Base-by-base conservation (phyloP, 2,113 vertebrate species). In the Platichthys flesus region DNA sequence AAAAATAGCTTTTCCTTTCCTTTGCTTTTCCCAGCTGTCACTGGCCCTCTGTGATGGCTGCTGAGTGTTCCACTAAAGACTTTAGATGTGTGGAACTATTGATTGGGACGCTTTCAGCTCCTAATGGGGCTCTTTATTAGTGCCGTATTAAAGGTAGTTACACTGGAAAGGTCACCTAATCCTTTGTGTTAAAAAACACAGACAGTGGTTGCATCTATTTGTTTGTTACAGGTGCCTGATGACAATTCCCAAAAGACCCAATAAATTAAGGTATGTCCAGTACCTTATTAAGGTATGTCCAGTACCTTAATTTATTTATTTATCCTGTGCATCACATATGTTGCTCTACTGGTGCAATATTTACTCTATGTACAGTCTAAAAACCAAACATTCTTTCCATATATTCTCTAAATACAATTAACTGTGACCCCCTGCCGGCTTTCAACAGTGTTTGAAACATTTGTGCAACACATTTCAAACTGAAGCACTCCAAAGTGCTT, bases 101-200 rank as follows among this genome's bases (percentile, higher is more conserved):
- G 88, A 89, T 88, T 69, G 37, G 66, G 68, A 85, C 47, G 77
- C 79, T 86, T 74, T 87, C 63, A 37, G 60, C 45, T 81, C 65
- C 72, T 78, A 80, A 83, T 79, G 65, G 56, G 55, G 7, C 78
- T 82, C 64, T 74, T 90, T 76, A 81, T 72, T 31, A 31, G 28
- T 31, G 31, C 31, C 5, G 31, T 31, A 7, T 31, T 81, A 86
- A 75, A 62, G 76, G 74, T 42, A 78, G 65, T 82, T 85, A 71
- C 42, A 68, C 16, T 52, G 35, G 4, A 83, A 74, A 85, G 76
- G 76, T 78, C 70, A 67, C 59, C 20, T 60, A 73, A 67, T 79
- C 12, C 7, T 71, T 49, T 26, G 10, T 68, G 69, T 67, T 74
- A 67, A 70, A 70, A 82, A 76, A 64, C 35, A 75, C 8, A 56